Conservation (phyloP, 1,140 invertebrate genomes). For the Papilio polytes region DNA sequence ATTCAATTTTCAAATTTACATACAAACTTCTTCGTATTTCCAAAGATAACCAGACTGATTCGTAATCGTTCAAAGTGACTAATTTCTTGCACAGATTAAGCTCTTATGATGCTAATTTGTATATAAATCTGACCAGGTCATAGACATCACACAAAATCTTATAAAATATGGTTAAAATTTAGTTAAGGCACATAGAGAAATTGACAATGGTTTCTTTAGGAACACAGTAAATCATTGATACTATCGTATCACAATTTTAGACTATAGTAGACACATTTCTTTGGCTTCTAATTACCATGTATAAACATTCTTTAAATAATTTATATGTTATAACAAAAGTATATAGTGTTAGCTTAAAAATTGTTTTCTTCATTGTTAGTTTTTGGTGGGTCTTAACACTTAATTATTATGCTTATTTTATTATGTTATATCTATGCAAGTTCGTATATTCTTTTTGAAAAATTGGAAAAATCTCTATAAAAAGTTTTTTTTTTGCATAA, state of each 20-base stretch:
- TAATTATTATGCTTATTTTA: slow-evolving; percentile 42
- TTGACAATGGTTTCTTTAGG: slow-evolving; percentile 18
- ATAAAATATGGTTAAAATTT: slow-evolving; percentile 1
- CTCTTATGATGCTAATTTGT: neutral
- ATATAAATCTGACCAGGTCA: neutral
- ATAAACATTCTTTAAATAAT: slow-evolving; percentile 23
- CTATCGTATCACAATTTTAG: slow-evolving; percentile 8
- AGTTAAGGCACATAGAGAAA: slow-evolving; percentile 18
- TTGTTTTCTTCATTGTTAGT: slow-evolving; percentile 39
- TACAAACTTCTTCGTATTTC: neutral
- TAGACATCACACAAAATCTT: neutral
- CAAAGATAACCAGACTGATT: neutral
- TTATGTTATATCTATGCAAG: slow-evolving; percentile 15
- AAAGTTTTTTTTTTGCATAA: neutral
- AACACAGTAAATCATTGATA: slow-evolving; percentile 10
- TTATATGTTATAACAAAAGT: slow-evolving; percentile 14
- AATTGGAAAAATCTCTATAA: neutral
- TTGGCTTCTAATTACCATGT: slow-evolving; percentile 33
- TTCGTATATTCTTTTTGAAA: slow-evolving; percentile 21
- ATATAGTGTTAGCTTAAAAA: slow-evolving; percentile 29
- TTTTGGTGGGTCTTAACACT: slow-evolving; percentile 45
- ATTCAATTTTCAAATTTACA: too few species aligned
- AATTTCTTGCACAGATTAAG: slow-evolving; percentile 2
- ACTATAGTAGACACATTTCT: slow-evolving; percentile 30
- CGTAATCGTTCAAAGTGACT: neutral